Base-by-base conservation (phyloP, 2,888 invertebrate genomes). In the Bugulina stolonifera region DNA sequence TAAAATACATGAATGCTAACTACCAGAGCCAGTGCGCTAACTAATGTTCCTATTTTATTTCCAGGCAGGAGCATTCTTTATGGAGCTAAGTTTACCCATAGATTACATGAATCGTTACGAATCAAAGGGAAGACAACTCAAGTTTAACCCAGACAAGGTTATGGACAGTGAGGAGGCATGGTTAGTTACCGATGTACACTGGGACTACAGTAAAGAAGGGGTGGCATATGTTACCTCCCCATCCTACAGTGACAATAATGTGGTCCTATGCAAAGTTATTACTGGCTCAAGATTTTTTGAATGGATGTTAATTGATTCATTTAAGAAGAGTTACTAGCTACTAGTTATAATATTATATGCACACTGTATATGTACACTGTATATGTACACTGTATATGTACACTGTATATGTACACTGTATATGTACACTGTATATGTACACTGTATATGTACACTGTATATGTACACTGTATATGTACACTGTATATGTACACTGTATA, bases 271-370 rank as follows among this genome's bases (percentile, higher is more conserved):
- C 27, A 64, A 64, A n/a, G 32, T 64, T 10, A 32, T 64, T 18
- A 32, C 64, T 18, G 18, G 22, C 5, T 64, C 64, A 32, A 2
- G 64, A 64, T 22, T 64, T 18, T 3, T 34, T 10, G 64, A 64
- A 64, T 64, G 64, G 64, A 25, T 64, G 27, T 27, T 64, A 3
- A 64, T 64, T 34, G 64, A 64, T 64, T 22, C 64, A 64, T 64
- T 64, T 64, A 64, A 64, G n/a, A 64, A 64, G 32, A 14, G 14
- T 5, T 43, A 43, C 5, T 18, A 10, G 43, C 18, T 43, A 43
- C 43, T 10, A 5, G 18, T 43, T 43, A n/a, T n/a, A n/a, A n/a
- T n/a, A n/a, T n/a, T n/a, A n/a, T n/a, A n/a, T n/a, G n/a, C n/a
- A n/a, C n/a, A n/a, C n/a, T n/a, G n/a, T n/a, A n/a, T n/a, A n/a